Percentiles rank a stretch among this genome's conserved stretches.
Conservation (phyloP, 2,888 invertebrate genomes). For the Epinotia brunnichana region DNA sequence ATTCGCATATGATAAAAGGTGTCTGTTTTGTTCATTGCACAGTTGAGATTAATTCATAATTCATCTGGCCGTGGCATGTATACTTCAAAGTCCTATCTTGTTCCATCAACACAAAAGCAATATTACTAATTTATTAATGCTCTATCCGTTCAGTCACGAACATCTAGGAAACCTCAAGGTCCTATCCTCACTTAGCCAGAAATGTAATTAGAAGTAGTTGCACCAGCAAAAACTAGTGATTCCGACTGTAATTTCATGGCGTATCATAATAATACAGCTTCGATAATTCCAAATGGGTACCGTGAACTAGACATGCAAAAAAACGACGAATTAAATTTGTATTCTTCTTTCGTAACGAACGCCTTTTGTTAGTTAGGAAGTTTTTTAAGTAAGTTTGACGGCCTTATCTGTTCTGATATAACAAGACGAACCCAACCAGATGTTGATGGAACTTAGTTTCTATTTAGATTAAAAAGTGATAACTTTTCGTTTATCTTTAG, state of each 20-base stretch:
- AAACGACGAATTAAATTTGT: constrained; percentile 41
- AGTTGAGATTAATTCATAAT: constrained; percentile 11
- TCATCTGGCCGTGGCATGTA: constrained; percentile 8
- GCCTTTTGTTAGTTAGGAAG: constrained; percentile 34
- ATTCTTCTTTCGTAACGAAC: constrained; percentile 39
- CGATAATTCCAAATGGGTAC: constrained; percentile 42
- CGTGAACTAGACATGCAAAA: constrained; percentile 42
- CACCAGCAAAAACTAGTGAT: constrained; percentile 55
- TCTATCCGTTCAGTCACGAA: constrained; percentile 68
- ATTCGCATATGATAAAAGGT: background rate
- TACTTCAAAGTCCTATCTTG: constrained; percentile 12
- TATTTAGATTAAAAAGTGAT: constrained; percentile 11
- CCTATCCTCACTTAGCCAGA: constrained; percentile 60
- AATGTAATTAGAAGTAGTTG: constrained; percentile 58
- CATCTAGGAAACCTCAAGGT: constrained; percentile 59
- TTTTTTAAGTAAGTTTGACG: constrained; percentile 31
- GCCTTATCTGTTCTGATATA: constrained; percentile 33
- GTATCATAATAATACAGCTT: constrained; percentile 47
- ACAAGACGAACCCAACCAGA: constrained; percentile 25
- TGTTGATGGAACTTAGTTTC: background rate
- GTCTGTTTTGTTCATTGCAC: constrained; percentile 14
- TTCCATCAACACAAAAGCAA: constrained; percentile 56
- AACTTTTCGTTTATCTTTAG: constrained; percentile 44
- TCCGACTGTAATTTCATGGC: constrained; percentile 53
- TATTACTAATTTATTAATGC: constrained; percentile 58